Base-by-base conservation (phyloP, 2,113 vertebrate species). In the Pithys albifrons region DNA sequence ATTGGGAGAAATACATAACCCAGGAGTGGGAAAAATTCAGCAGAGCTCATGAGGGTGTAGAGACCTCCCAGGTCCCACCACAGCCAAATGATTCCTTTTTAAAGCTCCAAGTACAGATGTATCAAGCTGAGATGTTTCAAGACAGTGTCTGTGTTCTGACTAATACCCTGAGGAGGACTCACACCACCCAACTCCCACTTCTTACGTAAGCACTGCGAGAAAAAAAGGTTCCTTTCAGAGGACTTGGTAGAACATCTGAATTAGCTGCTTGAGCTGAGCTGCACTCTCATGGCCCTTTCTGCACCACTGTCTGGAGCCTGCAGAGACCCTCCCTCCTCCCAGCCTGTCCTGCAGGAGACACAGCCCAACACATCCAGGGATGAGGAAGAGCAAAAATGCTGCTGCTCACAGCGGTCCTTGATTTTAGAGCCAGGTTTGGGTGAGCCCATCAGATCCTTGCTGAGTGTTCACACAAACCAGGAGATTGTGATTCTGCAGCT, bases 161-260 rank as follows among this genome's bases (percentile, higher is more conserved):
- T 96, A 90, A 94, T 66, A 74, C 93, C 57, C 88, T 2, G 4
- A 90, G 92, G 85, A 90, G 72, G 49, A 28, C 69, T 93, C 78
- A 3, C 65, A 29, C 79, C 85, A 52, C 92, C 82, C 85, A 88
- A 75, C 71, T 93, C 46, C 12, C 70, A 37, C 74, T 65, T 71
- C 65, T 94, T 72, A 76, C 9, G 49, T 66, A 95, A 85, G 14
- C 71, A 14, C 37, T 7, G 24, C 10, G 19, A 70, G 58, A 14
- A 35, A 70, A 70, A 9, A 51, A 52, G 22, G 43, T 4, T 29
- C 59, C 14, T 82, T 80, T 39, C 48, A 9, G 58, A 76, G 22
- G 29, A 28, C 46, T 78, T 95, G 77, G 43, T 12, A 46, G 79
- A 92, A 72, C 49, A 58, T n/a, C 62, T 51, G 46, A 82, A 83